Evolutionary conservation across 2,888 invertebrate species (phyloP).

Genomic region (Caenorhabditis drosophilae): DNA sequence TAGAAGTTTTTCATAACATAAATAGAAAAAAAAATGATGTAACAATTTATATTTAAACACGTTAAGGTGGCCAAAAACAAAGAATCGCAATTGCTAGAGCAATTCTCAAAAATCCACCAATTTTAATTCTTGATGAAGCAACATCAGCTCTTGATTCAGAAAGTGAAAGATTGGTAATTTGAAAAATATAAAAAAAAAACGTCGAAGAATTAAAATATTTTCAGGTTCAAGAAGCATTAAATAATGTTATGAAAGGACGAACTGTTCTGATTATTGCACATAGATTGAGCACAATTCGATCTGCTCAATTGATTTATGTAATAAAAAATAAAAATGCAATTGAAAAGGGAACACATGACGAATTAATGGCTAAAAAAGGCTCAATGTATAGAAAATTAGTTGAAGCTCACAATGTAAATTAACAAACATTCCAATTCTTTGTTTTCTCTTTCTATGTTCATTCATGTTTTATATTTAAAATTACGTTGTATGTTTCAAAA

Average conservation of each 20-base stretch:
- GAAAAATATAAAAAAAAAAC: background rate
- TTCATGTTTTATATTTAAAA: background rate
- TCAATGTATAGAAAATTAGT: slow-evolving; percentile 34
- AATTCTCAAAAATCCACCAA: slow-evolving; percentile 85
- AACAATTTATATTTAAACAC: too few species aligned
- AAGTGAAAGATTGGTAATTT: slow-evolving; percentile 54
- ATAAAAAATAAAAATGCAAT: slow-evolving; percentile 78
- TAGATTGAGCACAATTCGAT: slow-evolving; percentile 85
- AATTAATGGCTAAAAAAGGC: slow-evolving; percentile 80
- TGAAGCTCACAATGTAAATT: slow-evolving; percentile 32
- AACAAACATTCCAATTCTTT: background rate
- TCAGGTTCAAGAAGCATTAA: slow-evolving; percentile 77
- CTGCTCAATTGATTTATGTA: slow-evolving; percentile 90
- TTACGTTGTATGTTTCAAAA: background rate
- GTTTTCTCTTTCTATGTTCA: background rate
- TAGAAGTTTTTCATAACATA: too few species aligned
- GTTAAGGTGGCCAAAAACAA: slow-evolving; percentile 79
- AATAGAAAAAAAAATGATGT: too few species aligned
- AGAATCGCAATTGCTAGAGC: slow-evolving; percentile 93
- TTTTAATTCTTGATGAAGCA: slow-evolving; percentile 85
- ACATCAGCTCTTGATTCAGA: slow-evolving; percentile 81
- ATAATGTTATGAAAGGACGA: slow-evolving; percentile 80
- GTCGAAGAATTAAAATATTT: slow-evolving; percentile 1
- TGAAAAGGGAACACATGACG: slow-evolving; percentile 76
- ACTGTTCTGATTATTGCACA: slow-evolving; percentile 96